A percentile compares a stretch with the other conserved stretches of the same genome.
These are phyloP conservation scores for Rhagoletis pomonella DNA, from an alignment of 1,140 invertebrate genomes.

Conservation along the genomic window DNA sequence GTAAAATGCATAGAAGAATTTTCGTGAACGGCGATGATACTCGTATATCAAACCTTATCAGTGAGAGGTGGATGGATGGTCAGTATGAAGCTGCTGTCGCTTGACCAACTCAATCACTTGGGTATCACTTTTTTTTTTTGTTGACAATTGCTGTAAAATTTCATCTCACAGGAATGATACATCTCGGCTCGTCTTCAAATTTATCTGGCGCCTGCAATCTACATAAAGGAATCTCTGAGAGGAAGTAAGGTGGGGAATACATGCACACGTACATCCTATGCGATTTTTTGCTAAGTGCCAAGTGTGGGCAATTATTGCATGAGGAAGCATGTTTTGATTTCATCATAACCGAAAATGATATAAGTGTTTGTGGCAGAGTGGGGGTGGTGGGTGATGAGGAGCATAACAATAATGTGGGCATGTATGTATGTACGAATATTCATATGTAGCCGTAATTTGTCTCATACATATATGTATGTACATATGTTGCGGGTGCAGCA, in stretches of 20 bases:
- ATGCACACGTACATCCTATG: not conserved
- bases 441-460: too few species aligned
- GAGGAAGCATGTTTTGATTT: slow-evolving; percentile 52
- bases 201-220: slow-evolving; percentile 47
- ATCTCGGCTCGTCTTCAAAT: not conserved
- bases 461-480: too few species aligned
- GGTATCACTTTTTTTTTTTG: not conserved
- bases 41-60: slow-evolving; percentile 7
- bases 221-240: not conserved
- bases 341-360: slow-evolving; percentile 52
- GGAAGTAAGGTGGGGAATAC: not conserved
- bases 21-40: not conserved
- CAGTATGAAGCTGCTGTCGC: not conserved
- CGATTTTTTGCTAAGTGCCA: not conserved
- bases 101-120: slow-evolving; percentile 22
- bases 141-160: not conserved
- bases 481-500: not conserved
- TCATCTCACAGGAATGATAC: not conserved
- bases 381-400: not conserved
- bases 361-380: not conserved
- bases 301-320: slow-evolving; percentile 18
- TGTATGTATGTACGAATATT: too few species aligned
- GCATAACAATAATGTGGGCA: not conserved
- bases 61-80: not conserved
- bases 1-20: not conserved